Evolutionary conservation across 2,888 invertebrate genomes (phyloP).

Genomic region (Exocentrus adspersus): DNA sequence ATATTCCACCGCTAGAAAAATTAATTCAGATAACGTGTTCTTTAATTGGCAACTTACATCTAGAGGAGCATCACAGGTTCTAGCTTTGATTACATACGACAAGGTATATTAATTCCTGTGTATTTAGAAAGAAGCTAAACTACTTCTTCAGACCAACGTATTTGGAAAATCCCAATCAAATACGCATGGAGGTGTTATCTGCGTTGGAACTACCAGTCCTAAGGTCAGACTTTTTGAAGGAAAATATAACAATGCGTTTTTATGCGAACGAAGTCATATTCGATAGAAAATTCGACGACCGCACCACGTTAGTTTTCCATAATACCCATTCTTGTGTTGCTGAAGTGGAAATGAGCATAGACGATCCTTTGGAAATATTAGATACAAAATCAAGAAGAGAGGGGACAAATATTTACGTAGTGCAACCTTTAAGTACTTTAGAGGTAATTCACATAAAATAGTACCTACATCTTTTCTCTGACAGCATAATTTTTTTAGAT

Average conservation of each 20-base stretch:
- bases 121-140: conserved; percentile 49
- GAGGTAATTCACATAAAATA: conserved; percentile 27
- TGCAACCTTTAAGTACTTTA: conserved; percentile 10
- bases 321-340: conserved; percentile 43
- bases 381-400: conserved; percentile 5
- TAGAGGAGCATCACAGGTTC: conserved; percentile 41
- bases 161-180: conserved; percentile 25
- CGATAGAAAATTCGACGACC: conserved; percentile 25
- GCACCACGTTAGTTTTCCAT: conserved; percentile 37
- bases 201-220: conserved; percentile 44
- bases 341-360: conserved; percentile 14
- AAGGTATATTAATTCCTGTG: too few species aligned
- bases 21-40: conserved; percentile 32
- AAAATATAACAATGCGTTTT: conserved; percentile 38
- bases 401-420: neutral
- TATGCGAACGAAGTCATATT: conserved; percentile 49
- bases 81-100: conserved; percentile 8
- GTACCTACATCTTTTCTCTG: too few species aligned
- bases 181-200: conserved; percentile 41
- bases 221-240: conserved; percentile 36
- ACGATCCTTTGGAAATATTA: conserved; percentile 24
- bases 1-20: conserved; percentile 12
- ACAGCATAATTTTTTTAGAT: too few species aligned
- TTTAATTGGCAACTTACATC: conserved; percentile 44
- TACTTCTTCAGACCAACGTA: conserved; percentile 46